Evolutionary conservation across 1,140 invertebrate species (phyloP), one percentile per base, ranked within the genome.

Genomic region (Drosophila truncata): DNA sequence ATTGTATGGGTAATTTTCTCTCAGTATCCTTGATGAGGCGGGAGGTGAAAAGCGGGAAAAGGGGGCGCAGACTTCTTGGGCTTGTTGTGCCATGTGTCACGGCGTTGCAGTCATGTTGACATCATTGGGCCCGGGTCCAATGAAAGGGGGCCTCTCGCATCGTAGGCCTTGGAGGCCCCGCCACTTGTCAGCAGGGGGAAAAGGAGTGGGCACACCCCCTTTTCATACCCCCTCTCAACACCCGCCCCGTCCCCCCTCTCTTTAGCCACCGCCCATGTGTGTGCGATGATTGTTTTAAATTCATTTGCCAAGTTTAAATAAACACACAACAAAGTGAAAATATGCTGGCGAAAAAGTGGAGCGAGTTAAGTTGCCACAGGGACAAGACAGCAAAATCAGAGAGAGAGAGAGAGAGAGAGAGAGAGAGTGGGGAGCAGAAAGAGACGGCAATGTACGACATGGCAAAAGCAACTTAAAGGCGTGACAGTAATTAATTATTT

Each of bases 401-500:
- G 64, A 42, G 31, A 59, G 18, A 25, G 44, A 35, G 31, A 58
- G 25, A 27, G 33, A 23, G 18, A 13, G 8, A 16, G 35, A 42
- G 18, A 9, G 31, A 11, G 20, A 18, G 33, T 8, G 11, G 18
- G 20, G n/a, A 37, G 13, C n/a, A 44, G 63, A 29, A 25, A 42
- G 46, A 37, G 39, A 63, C 14, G 10, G 41, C 31, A 10, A 23
- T 4, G 31, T 35, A 13, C 37, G 41, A 29, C 37, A 41, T 52
- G 67, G 79, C 82, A 79, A 80, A 75, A 77, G 82, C 85, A 90
- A 90, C 85, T 90, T 88, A 83, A 88, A 92, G 91, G 91, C 91
- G 91, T 91, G 91, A 92, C 91, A 91, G 91, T 92, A 92, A 92
- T 92, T 92, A 92, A 92, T 92, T 92, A 92, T 91, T 91, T 91